Conservation (phyloP, 2,113 vertebrate species). For the Erythrocercus mccallii region DNA sequence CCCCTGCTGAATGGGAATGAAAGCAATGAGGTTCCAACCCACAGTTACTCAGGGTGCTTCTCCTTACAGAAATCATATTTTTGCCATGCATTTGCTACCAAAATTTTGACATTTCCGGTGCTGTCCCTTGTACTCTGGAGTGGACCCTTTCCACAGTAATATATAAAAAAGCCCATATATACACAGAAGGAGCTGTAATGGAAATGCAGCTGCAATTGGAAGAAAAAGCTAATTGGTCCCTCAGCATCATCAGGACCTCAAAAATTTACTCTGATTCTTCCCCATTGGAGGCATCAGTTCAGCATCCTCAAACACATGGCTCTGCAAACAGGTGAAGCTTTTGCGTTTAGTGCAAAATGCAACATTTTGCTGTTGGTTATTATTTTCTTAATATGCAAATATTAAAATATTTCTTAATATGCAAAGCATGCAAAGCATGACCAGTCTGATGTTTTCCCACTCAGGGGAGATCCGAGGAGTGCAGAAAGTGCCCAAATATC, state of each 20-base stretch:
- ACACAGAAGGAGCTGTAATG: neutral
- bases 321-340: neutral
- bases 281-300: neutral
- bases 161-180: rapidly evolving
- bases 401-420: neutral
- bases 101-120: neutral
- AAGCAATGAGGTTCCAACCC: too few relatives aligned
- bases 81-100: neutral
- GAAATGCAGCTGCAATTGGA: neutral
- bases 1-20: neutral
- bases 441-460: neutral
- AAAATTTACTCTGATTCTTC: neutral
- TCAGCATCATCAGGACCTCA: neutral
- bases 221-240: neutral
- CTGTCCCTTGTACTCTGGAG: neutral
- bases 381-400: neutral
- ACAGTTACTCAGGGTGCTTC: rapidly evolving
- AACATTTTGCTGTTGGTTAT: neutral
- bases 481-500: neutral
- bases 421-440: rapidly evolving
- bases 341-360: neutral
- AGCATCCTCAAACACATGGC: neutral
- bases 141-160: neutral
- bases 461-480: neutral
- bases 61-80: neutral